Evolutionary conservation across 1,140 invertebrate species (phyloP).

Genomic region (Pogonomyrmex californicus): DNA sequence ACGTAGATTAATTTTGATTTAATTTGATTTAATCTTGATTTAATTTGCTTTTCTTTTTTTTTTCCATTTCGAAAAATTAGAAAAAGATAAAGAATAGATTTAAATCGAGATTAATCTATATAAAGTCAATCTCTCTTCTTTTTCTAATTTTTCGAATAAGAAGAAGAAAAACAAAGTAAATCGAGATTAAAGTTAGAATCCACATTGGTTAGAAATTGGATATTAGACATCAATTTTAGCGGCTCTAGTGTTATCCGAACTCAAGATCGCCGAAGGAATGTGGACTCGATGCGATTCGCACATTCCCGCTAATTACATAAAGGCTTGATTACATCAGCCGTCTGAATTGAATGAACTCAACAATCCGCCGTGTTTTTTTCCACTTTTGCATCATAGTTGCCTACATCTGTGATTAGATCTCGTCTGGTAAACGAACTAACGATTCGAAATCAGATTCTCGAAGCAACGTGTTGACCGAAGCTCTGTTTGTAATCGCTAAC

Average conservation of each 20-base stretch:
- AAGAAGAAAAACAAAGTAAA: too few species aligned
- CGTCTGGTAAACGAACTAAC: background rate
- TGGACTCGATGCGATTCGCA: background rate
- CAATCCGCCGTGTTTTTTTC: background rate
- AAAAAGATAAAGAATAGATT: too few species aligned
- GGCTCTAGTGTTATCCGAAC: background rate
- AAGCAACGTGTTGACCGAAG: background rate
- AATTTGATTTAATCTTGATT: too few species aligned
- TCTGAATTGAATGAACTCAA: background rate
- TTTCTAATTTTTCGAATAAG: too few species aligned
- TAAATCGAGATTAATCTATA: too few species aligned
- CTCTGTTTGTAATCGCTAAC: too few species aligned
- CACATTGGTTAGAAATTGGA: too few species aligned
- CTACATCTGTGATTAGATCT: background rate
- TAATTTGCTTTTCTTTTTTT: too few species aligned
- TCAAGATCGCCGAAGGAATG: background rate
- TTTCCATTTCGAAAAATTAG: too few species aligned
- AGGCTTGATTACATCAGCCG: background rate
- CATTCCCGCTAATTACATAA: background rate
- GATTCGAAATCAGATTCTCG: background rate
- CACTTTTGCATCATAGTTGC: background rate
- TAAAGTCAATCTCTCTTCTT: too few species aligned
- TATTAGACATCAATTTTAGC: background rate
- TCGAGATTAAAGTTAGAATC: too few species aligned
- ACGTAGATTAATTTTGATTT: too few species aligned